Evolutionary conservation across 2,113 vertebrate species (phyloP).

Genomic region (Hyaena hyaena): DNA sequence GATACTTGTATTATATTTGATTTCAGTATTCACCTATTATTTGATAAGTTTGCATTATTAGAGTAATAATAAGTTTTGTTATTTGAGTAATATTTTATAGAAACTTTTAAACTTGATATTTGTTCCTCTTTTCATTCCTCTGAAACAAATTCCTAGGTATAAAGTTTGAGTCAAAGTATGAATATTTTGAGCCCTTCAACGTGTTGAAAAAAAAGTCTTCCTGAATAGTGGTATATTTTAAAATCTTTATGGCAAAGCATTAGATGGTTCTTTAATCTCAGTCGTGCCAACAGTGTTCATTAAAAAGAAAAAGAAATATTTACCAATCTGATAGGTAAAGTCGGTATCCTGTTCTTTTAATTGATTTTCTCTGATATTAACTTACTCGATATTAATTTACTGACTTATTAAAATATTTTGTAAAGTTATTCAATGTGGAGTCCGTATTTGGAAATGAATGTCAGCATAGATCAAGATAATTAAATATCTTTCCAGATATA

Average conservation of each 20-base stretch:
- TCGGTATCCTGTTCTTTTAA: background rate
- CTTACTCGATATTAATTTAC: background rate
- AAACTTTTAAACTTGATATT: background rate
- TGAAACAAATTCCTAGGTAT: background rate
- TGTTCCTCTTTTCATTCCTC: conserved; percentile 26
- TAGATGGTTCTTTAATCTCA: background rate
- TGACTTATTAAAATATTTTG: conserved; percentile 11
- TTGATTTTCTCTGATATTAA: conserved; percentile 10
- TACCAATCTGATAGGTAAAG: background rate
- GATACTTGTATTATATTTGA: background rate
- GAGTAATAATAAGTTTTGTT: background rate
- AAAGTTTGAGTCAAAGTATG: background rate
- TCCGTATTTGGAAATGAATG: background rate
- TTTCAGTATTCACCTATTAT: background rate
- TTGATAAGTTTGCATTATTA: background rate
- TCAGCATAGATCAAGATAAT: background rate
- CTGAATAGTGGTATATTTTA: background rate
- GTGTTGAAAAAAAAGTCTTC: background rate
- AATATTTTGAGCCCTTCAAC: background rate
- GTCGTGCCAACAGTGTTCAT: background rate
- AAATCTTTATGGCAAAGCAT: background rate
- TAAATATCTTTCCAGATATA: background rate
- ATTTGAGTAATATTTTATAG: background rate
- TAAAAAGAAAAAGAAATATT: background rate
- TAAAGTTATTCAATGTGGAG: background rate